Conservation (phyloP, 2,888 invertebrate genomes). For the Tenodera sinensis region DNA sequence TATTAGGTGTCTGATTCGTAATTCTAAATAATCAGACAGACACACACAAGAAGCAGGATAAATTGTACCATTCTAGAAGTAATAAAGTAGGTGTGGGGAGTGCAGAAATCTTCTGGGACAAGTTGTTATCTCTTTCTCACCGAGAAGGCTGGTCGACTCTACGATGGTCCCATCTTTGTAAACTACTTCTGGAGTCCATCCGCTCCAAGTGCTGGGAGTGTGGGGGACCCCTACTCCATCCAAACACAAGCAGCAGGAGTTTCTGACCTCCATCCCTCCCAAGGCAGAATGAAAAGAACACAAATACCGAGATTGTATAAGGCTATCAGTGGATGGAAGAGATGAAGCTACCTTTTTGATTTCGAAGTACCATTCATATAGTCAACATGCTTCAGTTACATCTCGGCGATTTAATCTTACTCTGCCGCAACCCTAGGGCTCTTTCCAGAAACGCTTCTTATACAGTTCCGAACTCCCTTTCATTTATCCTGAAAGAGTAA, state of each 20-base stretch:
- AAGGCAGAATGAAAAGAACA: neutral
- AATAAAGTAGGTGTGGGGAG: neutral
- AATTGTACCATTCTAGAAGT: neutral
- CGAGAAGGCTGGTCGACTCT: neutral
- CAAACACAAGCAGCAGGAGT: neutral
- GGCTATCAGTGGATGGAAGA: neutral
- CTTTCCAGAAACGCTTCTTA: too few relatives aligned
- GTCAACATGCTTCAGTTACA: neutral
- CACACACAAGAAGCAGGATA: neutral
- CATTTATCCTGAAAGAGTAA: too few relatives aligned
- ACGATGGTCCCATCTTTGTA: neutral
- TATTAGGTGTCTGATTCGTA: neutral
- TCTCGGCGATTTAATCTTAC: neutral
- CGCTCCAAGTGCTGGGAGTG: neutral
- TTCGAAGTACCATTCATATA: neutral
- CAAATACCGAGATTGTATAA: neutral
- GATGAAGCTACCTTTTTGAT: neutral
- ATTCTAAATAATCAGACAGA: neutral
- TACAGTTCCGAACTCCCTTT: too few relatives aligned
- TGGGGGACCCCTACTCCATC: neutral
- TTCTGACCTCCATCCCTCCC: neutral
- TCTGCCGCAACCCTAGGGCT: neutral
- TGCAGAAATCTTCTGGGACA: neutral
- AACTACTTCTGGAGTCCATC: slow-evolving; percentile 5
- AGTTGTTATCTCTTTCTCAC: neutral